Conservation (phyloP, 2,113 vertebrate genomes). For the Alectura lathami region DNA sequence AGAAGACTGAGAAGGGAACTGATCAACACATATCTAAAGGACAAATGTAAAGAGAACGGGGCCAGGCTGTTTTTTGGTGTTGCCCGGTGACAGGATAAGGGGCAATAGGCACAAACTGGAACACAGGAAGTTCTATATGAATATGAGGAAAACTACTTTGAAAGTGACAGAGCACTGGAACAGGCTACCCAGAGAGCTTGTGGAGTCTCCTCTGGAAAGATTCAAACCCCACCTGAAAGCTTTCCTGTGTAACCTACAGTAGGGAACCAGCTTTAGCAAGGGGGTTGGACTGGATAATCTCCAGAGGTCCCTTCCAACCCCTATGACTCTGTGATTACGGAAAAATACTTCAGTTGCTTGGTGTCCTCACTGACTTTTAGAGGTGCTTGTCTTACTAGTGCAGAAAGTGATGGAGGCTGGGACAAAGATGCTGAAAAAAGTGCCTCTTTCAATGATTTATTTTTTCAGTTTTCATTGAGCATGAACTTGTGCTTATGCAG, state of each 20-base stretch:
- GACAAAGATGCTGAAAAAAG: neutral
- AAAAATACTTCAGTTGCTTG: neutral
- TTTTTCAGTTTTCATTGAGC: neutral
- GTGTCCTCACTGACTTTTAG: neutral
- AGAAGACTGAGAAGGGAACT: too few species aligned
- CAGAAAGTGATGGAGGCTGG: fast-evolving
- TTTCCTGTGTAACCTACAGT: neutral
- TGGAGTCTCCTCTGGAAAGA: neutral
- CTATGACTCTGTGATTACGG: neutral
- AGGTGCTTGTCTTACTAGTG: neutral
- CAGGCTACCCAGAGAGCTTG: neutral
- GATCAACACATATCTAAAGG: too few species aligned
- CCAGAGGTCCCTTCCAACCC: neutral
- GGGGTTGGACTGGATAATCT: neutral
- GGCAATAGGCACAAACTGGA: too few species aligned
- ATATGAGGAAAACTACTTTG: too few species aligned
- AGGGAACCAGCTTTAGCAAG: neutral
- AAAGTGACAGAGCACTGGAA: neutral
- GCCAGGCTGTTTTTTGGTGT: too few species aligned
- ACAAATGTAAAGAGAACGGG: too few species aligned
- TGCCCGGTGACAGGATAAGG: too few species aligned
- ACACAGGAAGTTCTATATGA: too few species aligned
- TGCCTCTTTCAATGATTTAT: neutral
- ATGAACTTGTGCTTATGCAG: neutral
- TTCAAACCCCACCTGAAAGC: neutral